phyloP scores from a whole-genome alignment of 1,140 invertebrate genomes.

The Drosophila kurseongensis region DNA sequence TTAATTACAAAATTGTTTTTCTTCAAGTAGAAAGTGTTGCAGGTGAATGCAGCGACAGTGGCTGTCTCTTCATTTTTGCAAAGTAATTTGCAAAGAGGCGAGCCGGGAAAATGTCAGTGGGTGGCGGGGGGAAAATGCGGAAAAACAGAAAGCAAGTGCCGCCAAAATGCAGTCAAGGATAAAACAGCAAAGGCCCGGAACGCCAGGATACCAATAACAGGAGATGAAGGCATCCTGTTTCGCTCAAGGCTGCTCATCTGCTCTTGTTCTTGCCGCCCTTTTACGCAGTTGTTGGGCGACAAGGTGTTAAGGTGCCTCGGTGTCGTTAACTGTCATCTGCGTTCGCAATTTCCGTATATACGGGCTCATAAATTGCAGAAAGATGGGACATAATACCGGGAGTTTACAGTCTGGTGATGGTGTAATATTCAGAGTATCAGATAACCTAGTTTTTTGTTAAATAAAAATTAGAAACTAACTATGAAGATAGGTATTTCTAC shows the following conservation, averaged over 20 bases:
- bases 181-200: conserved; percentile 54
- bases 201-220: conserved; percentile 33
- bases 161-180: conserved; percentile 81
- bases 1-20: not conserved
- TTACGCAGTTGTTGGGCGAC: conserved; percentile 33
- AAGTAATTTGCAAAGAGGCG: conserved; percentile 82
- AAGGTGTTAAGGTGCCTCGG: conserved; percentile 74
- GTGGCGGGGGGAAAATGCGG: not conserved
- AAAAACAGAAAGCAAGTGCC: conserved; percentile 75
- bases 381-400: not conserved
- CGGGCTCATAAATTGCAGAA: conserved; percentile 31
- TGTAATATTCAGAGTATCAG: not conserved
- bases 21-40: conserved; percentile 14
- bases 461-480: too few relatives aligned
- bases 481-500: too few relatives aligned
- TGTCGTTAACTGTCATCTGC: conserved; percentile 47
- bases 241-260: conserved; percentile 49
- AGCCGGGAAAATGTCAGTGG: conserved; percentile 25
- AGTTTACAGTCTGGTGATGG: not conserved
- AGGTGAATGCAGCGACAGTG: conserved; percentile 1
- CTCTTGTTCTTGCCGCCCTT: not conserved
- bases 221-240: conserved; percentile 34
- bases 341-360: conserved; percentile 51
- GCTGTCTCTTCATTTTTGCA: conserved; percentile 81
- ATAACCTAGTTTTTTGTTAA: not conserved